Conservation (phyloP, 1,140 invertebrate genomes). For the Wasmannia auropunctata region DNA sequence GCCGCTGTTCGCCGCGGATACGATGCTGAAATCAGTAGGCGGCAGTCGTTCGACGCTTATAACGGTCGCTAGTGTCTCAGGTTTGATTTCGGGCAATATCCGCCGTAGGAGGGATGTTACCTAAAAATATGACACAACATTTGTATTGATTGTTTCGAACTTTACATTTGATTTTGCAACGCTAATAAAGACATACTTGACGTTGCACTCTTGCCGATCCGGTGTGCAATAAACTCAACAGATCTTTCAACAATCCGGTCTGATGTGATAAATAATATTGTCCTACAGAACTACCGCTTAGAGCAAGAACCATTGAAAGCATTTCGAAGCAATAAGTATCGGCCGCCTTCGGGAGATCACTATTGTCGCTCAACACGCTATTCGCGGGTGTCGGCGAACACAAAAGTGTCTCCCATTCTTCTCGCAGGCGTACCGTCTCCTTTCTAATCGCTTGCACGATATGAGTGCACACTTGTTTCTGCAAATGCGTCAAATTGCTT, state of each 20-base stretch:
- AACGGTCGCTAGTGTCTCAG: conserved; percentile 88
- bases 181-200: conserved; percentile 87
- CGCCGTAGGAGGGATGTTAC: conserved; percentile 91
- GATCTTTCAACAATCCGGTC: conserved; percentile 92
- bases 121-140: conserved; percentile 44
- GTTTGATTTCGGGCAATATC: conserved; percentile 94
- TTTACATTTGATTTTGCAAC: not conserved
- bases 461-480: conserved; percentile 95
- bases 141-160: not conserved
- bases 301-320: conserved; percentile 96
- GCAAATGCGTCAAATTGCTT: conserved; percentile 96
- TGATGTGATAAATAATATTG: conserved; percentile 96
- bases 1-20: conserved; percentile 84
- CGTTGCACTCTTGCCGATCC: conserved; percentile 97
- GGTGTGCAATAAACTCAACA: conserved; percentile 95
- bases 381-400: conserved; percentile 82
- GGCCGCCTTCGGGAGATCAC: conserved; percentile 85
- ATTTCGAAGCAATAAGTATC: conserved; percentile 99
- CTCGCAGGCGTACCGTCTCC: conserved; percentile 93
- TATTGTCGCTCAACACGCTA: conserved; percentile 81
- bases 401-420: conserved; percentile 93
- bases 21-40: conserved; percentile 92
- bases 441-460: conserved; percentile 97
- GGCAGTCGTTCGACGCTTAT: conserved; percentile 90
- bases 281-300: conserved; percentile 97